These are phyloP conservation scores for Phrynosoma platyrhinos DNA, from an alignment of 2,113 vertebrate species.

Conservation along the genomic window DNA sequence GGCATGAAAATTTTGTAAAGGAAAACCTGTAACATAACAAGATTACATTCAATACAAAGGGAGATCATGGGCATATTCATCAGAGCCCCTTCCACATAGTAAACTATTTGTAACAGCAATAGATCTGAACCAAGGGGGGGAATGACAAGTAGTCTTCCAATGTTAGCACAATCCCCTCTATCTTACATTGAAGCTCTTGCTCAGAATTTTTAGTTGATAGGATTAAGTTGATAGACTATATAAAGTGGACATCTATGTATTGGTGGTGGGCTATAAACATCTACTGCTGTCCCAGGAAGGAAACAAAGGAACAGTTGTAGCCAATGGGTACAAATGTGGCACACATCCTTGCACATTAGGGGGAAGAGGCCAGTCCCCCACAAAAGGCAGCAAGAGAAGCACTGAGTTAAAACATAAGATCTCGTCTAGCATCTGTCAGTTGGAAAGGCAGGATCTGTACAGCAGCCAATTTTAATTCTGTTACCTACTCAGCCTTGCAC, in stretches of 20 bases:
- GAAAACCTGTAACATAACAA: too few relatives aligned
- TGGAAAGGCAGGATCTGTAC: neutral
- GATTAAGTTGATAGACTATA: neutral
- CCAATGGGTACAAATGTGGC: too few relatives aligned
- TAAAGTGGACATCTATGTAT: neutral
- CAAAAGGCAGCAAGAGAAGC: neutral
- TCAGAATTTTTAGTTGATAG: neutral
- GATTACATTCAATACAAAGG: neutral
- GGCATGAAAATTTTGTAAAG: neutral
- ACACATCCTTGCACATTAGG: too few relatives aligned
- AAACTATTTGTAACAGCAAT: neutral
- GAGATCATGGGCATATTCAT: neutral
- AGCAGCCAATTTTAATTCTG: neutral
- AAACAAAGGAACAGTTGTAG: too few relatives aligned
- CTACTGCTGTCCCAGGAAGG: neutral
- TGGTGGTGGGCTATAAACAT: neutral
- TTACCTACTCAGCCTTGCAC: neutral
- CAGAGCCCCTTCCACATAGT: neutral
- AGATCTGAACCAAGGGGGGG: neutral
- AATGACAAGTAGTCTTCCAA: neutral
- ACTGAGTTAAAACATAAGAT: neutral
- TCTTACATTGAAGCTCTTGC: neutral
- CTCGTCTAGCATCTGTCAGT: neutral
- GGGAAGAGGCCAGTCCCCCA: too few relatives aligned
- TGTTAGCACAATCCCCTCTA: neutral